Percentiles rank a stretch among this genome's conserved stretches.
Conservation (phyloP, 2,113 vertebrate species). For the Tetrao urogallus region DNA sequence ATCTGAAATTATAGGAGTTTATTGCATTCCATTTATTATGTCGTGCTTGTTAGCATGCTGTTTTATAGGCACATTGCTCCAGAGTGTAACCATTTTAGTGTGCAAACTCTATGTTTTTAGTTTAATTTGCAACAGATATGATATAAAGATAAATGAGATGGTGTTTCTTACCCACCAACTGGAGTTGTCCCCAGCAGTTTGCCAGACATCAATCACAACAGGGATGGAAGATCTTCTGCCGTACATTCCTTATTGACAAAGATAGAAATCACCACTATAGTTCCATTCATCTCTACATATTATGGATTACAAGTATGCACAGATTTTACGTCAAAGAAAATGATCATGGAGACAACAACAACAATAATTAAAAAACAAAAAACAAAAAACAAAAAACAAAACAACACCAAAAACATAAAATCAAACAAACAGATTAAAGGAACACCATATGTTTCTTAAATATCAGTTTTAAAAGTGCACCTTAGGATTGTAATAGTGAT, state of each 20-base stretch:
- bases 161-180: conserved; percentile 68
- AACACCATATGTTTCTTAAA: accelerated
- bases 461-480: neutral
- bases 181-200: conserved; percentile 74
- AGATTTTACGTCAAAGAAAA: neutral
- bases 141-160: conserved; percentile 79
- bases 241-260: conserved; percentile 30
- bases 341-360: neutral
- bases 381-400: neutral
- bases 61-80: conserved; percentile 79
- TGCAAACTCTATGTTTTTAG: conserved; percentile 75
- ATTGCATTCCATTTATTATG: conserved; percentile 75
- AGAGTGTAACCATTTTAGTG: conserved; percentile 73
- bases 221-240: conserved; percentile 37
- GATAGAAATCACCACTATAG: neutral
- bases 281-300: neutral
- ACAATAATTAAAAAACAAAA: neutral
- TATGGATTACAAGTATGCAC: neutral
- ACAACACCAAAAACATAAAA: too few relatives aligned
- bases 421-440: accelerated
- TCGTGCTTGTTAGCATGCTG: conserved; percentile 77
- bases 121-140: conserved; percentile 77
- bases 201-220: conserved; percentile 68
- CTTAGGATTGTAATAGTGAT: neutral
- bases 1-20: conserved; percentile 73